These are phyloP conservation scores for Cetonia aurata DNA, from an alignment of 2,888 invertebrate species.

Conservation along the genomic window DNA sequence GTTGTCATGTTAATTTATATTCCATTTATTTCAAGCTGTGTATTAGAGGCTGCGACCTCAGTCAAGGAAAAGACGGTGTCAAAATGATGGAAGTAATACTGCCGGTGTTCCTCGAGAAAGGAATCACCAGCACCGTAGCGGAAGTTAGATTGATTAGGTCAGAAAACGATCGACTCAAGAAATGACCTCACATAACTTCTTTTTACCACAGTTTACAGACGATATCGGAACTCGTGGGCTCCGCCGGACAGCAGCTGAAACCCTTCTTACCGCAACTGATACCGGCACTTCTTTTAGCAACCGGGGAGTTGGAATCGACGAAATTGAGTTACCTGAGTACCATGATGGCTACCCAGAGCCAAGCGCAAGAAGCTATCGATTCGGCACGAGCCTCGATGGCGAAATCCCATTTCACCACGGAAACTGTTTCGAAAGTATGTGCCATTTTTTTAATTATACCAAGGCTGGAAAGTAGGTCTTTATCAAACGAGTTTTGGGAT, in stretches of 20 bases:
- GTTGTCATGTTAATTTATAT: no score
- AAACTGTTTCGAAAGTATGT: slow-evolving; percentile 83
- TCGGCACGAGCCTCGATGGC: slow-evolving; percentile 84
- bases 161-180: slow-evolving; percentile 11
- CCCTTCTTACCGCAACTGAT: slow-evolving; percentile 86
- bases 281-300: slow-evolving; percentile 86
- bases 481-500: no score
- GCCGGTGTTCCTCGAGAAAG: slow-evolving; percentile 84
- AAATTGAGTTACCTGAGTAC: slow-evolving; percentile 86
- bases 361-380: slow-evolving; percentile 83
- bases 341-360: slow-evolving; percentile 74
- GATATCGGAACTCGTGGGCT: slow-evolving; percentile 86
- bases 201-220: slow-evolving; percentile 77
- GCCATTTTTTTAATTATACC: no score
- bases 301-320: slow-evolving; percentile 87
- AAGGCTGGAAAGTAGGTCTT: no score
- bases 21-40: slow-evolving; percentile 72
- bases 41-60: slow-evolving; percentile 76
- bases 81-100: slow-evolving; percentile 81
- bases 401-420: slow-evolving; percentile 88
- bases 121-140: slow-evolving; percentile 82
- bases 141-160: slow-evolving; percentile 85
- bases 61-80: slow-evolving; percentile 80
- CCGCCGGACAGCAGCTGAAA: slow-evolving; percentile 82
- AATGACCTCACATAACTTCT: background rate